Conservation (phyloP, 2,888 invertebrate genomes). For the Eupithecia subfuscata region DNA sequence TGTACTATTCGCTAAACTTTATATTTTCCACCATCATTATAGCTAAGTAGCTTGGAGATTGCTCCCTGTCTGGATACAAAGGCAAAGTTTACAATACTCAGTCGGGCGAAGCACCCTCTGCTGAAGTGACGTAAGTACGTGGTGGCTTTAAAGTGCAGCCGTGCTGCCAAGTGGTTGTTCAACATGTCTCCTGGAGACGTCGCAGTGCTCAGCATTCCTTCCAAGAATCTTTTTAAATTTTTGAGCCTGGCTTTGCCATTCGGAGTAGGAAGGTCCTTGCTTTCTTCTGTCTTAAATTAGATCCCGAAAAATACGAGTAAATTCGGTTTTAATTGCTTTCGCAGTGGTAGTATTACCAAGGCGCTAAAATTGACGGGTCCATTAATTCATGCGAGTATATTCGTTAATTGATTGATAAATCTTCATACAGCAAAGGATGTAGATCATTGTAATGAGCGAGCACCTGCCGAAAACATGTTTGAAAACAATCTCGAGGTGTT, state of each 20-base stretch:
- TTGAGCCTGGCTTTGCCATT: background rate
- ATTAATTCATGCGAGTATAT: background rate
- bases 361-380: conserved; percentile 3
- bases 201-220: conserved; percentile 17
- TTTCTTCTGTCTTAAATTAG: background rate
- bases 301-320: background rate
- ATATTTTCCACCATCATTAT: conserved; percentile 36
- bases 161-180: conserved; percentile 69
- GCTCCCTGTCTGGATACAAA: conserved; percentile 55
- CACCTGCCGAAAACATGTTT: conserved; percentile 48
- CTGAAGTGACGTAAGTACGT: conserved; percentile 61
- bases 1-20: conserved; percentile 32
- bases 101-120: conserved; percentile 57
- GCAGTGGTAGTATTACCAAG: background rate
- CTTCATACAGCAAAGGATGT: background rate
- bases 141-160: conserved; percentile 66
- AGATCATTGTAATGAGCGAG: conserved; percentile 39
- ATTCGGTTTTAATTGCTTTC: background rate
- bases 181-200: conserved; percentile 66
- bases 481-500: conserved; percentile 50
- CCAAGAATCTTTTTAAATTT: conserved; percentile 19
- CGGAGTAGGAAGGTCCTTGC: background rate
- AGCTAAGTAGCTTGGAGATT: conserved; percentile 42
- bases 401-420: background rate
- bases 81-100: conserved; percentile 57